These are phyloP conservation scores for Leucophora obtusa DNA, from an alignment of 2,888 invertebrate species.

Conservation along the genomic window DNA sequence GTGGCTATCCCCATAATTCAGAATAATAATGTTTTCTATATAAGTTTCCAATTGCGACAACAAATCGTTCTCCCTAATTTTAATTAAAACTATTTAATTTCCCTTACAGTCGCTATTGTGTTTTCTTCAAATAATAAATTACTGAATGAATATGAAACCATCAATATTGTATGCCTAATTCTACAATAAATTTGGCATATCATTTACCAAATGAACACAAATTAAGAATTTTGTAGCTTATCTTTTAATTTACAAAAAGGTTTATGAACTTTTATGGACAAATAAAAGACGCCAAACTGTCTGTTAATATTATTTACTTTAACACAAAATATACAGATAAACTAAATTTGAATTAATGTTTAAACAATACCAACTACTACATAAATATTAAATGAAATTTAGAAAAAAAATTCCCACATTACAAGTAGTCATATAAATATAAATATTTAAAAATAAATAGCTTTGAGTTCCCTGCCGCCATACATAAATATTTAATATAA, in stretches of 20 bases:
- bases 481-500: not conserved
- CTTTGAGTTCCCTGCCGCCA: not conserved
- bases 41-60: too few relatives aligned
- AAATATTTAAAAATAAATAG: not conserved
- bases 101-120: too few relatives aligned
- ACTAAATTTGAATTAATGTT: not conserved
- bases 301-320: constrained; percentile 34
- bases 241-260: constrained; percentile 9
- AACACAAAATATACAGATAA: constrained; percentile 8
- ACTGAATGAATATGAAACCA: too few relatives aligned
- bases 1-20: too few relatives aligned
- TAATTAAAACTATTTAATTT: too few relatives aligned
- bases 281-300: constrained; percentile 34
- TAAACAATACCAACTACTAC: not conserved
- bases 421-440: not conserved
- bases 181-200: too few relatives aligned
- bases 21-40: too few relatives aligned
- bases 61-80: too few relatives aligned
- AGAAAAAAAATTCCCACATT: not conserved
- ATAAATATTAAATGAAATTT: constrained; percentile 2
- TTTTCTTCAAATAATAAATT: too few relatives aligned
- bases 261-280: constrained; percentile 9
- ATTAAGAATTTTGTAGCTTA: not conserved
- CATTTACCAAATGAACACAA: too few relatives aligned
- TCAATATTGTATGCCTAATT: too few relatives aligned